Percentiles rank a stretch among this genome's conserved stretches.
Conservation (phyloP, 2,888 invertebrate species). For the Polietes domitor region DNA sequence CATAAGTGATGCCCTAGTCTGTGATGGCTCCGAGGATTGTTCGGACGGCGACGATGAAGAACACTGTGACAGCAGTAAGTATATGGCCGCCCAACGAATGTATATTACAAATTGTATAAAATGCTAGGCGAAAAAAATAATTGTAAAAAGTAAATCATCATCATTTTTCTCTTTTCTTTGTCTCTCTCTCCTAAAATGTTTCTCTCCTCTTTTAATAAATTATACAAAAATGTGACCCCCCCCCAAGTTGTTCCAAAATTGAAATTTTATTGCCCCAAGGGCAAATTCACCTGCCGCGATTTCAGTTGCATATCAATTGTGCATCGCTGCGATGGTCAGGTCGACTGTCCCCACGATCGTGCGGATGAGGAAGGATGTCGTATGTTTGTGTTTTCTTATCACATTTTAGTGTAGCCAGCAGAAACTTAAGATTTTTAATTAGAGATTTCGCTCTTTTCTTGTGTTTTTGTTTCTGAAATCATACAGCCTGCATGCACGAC, state of each 20-base stretch:
- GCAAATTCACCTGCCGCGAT: constrained; percentile 87
- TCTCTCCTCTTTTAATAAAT: neutral
- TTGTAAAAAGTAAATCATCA: constrained; percentile 30
- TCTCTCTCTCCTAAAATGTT: neutral
- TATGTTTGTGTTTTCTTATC: constrained; percentile 80
- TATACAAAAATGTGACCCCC: neutral
- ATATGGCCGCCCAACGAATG: constrained; percentile 39
- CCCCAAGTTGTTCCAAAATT: constrained; percentile 76
- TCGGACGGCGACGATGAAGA: constrained; percentile 79
- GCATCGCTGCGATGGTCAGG: constrained; percentile 87
- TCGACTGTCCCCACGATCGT: constrained; percentile 86
- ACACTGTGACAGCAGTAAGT: constrained; percentile 80
- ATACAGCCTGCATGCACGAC: constrained; percentile 85
- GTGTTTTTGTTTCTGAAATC: constrained; percentile 4
- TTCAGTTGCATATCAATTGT: constrained; percentile 87
- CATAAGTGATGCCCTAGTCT: constrained; percentile 77
- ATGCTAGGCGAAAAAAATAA: neutral
- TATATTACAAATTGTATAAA: constrained; percentile 24
- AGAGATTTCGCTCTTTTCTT: constrained; percentile 15
- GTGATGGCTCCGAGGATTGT: constrained; percentile 79
- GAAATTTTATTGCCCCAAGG: constrained; percentile 80
- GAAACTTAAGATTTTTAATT: constrained; percentile 49
- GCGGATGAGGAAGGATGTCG: constrained; percentile 85
- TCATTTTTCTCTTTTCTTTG: constrained; percentile 11
- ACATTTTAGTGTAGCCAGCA: neutral